Evolutionary conservation across 2,888 invertebrate genomes (phyloP).

Genomic region (Luperina testacea): DNA sequence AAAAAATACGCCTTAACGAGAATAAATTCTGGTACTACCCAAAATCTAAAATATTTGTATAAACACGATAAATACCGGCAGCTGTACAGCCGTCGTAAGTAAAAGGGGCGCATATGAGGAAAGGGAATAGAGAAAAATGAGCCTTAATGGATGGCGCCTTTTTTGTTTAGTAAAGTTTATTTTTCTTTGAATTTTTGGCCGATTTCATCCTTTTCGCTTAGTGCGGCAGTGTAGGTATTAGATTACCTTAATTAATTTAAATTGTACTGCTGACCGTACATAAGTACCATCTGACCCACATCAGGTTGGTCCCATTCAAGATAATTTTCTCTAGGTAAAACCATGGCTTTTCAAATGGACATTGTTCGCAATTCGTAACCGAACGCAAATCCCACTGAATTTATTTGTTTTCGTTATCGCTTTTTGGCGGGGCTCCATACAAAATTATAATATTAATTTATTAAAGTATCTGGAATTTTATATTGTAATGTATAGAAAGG

Average conservation of each 20-base stretch:
- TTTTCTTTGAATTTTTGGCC: too few species aligned
- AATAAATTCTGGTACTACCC: background rate
- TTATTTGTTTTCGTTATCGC: conserved; percentile 39
- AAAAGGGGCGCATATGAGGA: too few species aligned
- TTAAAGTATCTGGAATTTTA: background rate
- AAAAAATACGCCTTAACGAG: too few species aligned
- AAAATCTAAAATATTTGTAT: background rate
- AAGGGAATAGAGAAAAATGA: too few species aligned
- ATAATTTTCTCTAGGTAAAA: conserved; percentile 36
- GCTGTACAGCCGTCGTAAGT: too few species aligned
- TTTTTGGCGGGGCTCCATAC: conserved; percentile 16
- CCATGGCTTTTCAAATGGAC: conserved; percentile 43
- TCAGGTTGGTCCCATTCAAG: conserved; percentile 34
- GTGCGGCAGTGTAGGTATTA: background rate
- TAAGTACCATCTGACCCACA: conserved; percentile 29
- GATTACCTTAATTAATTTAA: background rate
- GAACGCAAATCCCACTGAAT: conserved; percentile 47
- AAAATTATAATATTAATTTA: background rate
- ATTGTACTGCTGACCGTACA: conserved; percentile 9
- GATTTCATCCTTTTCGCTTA: too few species aligned
- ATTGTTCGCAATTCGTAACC: conserved; percentile 33
- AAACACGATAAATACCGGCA: background rate
- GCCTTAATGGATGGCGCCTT: too few species aligned
- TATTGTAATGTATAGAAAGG: too few species aligned
- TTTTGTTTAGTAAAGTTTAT: too few species aligned